These are phyloP conservation scores for Xenotilapia caudafasciata DNA, from an alignment of 2,113 vertebrate species.

Conservation along the genomic window DNA sequence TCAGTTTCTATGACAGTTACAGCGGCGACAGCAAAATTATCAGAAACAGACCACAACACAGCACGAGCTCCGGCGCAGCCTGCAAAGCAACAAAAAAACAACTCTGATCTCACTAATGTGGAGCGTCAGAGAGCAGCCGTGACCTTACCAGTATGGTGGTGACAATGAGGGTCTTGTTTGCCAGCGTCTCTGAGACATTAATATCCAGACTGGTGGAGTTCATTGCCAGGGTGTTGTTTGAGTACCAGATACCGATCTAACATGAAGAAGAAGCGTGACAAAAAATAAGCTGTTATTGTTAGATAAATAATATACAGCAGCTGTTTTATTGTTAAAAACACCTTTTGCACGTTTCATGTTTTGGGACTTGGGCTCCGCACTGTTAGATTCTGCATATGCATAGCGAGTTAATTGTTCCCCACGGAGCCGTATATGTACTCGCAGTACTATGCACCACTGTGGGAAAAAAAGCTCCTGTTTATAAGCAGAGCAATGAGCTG, in stretches of 20 bases:
- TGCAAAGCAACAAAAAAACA: neutral
- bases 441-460: neutral
- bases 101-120: neutral
- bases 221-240: slow-evolving; percentile 89
- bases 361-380: neutral
- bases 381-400: neutral
- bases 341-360: slow-evolving; percentile 5
- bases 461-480: neutral
- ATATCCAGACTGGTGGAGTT: slow-evolving; percentile 87
- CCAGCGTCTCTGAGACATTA: slow-evolving; percentile 83
- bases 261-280: neutral
- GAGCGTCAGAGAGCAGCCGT: neutral
- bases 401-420: slow-evolving; percentile 18
- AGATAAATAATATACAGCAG: slow-evolving; percentile 29
- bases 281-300: slow-evolving; percentile 29
- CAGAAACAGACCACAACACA: slow-evolving; percentile 35
- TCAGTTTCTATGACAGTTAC: slow-evolving; percentile 51
- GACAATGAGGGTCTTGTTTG: slow-evolving; percentile 89
- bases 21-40: slow-evolving; percentile 41
- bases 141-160: slow-evolving; percentile 89
- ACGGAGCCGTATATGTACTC: neutral
- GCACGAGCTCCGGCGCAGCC: neutral
- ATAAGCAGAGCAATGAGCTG: slow-evolving; percentile 26
- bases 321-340: neutral
- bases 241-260: slow-evolving; percentile 92